Evolutionary conservation across 2,797 vertebrate genomes (phyloP).

Genomic region (Chloroceryle amazona): DNA sequence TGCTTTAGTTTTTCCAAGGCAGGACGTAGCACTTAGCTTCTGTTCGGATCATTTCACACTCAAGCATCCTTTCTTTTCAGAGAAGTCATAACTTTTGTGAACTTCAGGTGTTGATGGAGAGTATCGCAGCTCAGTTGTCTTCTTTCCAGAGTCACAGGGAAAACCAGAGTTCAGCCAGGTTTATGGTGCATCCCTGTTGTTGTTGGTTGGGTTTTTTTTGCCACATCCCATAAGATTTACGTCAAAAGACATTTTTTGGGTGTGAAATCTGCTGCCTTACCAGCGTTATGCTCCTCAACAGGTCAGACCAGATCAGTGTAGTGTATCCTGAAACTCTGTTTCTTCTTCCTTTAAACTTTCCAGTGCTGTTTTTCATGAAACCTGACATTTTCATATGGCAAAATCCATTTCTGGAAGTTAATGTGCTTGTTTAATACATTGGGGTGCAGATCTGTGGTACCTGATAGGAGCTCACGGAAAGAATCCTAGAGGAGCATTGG

Average conservation of each 20-base stretch:
- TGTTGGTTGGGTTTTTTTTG: not conserved
- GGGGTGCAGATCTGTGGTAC: not conserved
- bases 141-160: not conserved
- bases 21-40: not conserved
- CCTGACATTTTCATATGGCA: not conserved
- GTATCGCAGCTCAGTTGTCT: not conserved
- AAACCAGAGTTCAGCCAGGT: not conserved
- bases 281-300: not conserved
- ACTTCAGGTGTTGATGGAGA: not conserved
- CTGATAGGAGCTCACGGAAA: rapidly evolving
- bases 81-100: not conserved
- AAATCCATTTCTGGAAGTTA: not conserved
- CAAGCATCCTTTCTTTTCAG: not conserved
- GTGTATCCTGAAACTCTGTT: not conserved
- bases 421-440: rapidly evolving
- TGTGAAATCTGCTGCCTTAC: not conserved
- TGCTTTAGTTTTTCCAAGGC: not conserved
- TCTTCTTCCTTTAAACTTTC: not conserved
- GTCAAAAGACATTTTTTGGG: not conserved
- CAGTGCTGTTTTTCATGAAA: not conserved
- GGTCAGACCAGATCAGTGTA: not conserved
- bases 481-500: not conserved
- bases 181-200: not conserved
- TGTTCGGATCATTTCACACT: not conserved
- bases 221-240: not conserved